Evolutionary conservation across 2,797 vertebrate species (phyloP).

Genomic region (Leptoclinus maculatus): DNA sequence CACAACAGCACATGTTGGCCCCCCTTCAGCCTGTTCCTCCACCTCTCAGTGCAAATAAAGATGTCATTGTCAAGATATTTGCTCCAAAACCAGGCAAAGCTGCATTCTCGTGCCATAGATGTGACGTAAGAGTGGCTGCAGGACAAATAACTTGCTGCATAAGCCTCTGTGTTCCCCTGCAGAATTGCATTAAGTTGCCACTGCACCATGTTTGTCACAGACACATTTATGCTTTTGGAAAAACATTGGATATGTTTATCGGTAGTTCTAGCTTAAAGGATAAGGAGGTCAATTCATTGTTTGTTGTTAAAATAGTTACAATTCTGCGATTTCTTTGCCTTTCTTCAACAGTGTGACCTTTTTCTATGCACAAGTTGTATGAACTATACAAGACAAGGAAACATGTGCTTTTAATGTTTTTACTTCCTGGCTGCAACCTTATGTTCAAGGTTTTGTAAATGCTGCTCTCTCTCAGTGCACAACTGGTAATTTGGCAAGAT

Average conservation of each 20-base stretch:
- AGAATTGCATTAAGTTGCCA: conserved; percentile 7
- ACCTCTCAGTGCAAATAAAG: conserved; percentile 22
- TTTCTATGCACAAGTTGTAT: neutral
- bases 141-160: neutral
- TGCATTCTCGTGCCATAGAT: neutral
- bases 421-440: conserved; percentile 3
- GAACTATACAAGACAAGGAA: neutral
- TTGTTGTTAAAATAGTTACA: conserved; percentile 23
- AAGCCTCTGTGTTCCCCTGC: neutral
- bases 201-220: neutral
- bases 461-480: neutral
- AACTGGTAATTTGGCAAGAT: neutral
- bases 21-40: conserved; percentile 10
- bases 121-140: neutral
- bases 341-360: neutral
- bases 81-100: neutral
- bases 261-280: conserved; percentile 16
- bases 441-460: conserved; percentile 27
- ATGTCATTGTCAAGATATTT: conserved; percentile 16
- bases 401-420: neutral
- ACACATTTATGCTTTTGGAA: conserved; percentile 48
- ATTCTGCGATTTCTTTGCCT: neutral
- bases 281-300: conserved; percentile 27
- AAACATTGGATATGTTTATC: conserved; percentile 62
- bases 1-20: conserved; percentile 9